phyloP scores from a whole-genome alignment of 2,888 invertebrate genomes.

The Acanthosepion esculentum region DNA sequence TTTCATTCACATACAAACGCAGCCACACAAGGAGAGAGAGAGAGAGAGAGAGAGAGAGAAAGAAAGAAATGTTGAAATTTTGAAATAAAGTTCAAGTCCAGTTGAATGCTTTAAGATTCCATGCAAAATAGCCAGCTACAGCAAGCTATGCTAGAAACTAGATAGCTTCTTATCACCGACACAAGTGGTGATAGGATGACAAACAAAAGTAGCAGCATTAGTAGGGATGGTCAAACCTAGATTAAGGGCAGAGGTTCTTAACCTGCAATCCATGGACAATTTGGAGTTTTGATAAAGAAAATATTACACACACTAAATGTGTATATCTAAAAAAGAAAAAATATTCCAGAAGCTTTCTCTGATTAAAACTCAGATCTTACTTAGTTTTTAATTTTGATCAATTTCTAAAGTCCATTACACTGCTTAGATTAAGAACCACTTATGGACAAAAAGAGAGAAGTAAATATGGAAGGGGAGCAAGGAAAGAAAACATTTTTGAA shows the following conservation, averaged over 20 bases:
- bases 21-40: neutral
- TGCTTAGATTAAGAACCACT: neutral
- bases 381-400: neutral
- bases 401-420: neutral
- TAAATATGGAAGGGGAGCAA: neutral
- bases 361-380: neutral
- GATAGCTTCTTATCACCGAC: too few species aligned
- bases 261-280: neutral
- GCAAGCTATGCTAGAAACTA: too few species aligned
- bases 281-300: neutral
- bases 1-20: too few species aligned
- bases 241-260: neutral
- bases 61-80: neutral
- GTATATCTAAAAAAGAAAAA: neutral
- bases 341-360: neutral
- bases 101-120: too few species aligned
- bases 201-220: constrained; percentile 25
- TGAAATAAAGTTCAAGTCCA: too few species aligned
- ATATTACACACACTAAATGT: neutral
- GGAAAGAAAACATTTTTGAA: neutral
- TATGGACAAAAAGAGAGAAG: neutral
- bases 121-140: too few species aligned
- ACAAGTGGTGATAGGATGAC: constrained; percentile 10
- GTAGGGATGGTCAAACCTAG: neutral
- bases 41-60: neutral